These are phyloP conservation scores for Tadarida brasiliensis DNA, from an alignment of 2,797 vertebrate species.

Conservation along the genomic window DNA sequence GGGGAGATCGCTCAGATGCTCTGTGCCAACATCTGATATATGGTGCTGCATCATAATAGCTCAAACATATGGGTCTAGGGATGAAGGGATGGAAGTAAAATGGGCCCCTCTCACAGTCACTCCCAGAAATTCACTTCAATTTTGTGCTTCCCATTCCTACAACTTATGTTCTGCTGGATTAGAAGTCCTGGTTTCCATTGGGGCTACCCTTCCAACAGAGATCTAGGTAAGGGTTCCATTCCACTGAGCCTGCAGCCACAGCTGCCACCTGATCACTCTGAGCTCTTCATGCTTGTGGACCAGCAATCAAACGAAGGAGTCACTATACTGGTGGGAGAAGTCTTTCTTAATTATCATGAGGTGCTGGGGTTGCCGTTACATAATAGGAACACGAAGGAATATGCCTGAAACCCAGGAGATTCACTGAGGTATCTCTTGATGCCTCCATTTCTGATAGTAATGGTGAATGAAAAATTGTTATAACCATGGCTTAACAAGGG, in stretches of 20 bases:
- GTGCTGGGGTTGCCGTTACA: background rate
- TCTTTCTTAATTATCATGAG: background rate
- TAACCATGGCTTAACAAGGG: background rate
- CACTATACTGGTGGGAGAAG: background rate
- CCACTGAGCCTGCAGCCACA: background rate
- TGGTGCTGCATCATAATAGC: background rate
- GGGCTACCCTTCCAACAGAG: background rate
- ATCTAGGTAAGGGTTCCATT: background rate
- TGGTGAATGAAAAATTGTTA: background rate
- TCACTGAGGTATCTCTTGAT: background rate
- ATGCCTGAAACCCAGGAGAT: background rate
- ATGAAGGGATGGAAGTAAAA: conserved; percentile 1
- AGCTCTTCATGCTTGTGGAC: background rate
- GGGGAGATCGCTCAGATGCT: background rate
- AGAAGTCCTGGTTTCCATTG: background rate
- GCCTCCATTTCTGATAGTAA: background rate
- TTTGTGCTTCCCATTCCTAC: background rate
- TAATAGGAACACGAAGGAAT: background rate
- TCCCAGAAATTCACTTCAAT: background rate
- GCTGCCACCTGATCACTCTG: background rate
- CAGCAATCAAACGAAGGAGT: background rate
- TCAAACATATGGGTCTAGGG: background rate
- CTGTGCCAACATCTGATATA: background rate
- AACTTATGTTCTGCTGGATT: background rate
- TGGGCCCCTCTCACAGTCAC: background rate